phyloP scores from a whole-genome alignment of 2,888 invertebrate genomes.

The Tuta absoluta region DNA sequence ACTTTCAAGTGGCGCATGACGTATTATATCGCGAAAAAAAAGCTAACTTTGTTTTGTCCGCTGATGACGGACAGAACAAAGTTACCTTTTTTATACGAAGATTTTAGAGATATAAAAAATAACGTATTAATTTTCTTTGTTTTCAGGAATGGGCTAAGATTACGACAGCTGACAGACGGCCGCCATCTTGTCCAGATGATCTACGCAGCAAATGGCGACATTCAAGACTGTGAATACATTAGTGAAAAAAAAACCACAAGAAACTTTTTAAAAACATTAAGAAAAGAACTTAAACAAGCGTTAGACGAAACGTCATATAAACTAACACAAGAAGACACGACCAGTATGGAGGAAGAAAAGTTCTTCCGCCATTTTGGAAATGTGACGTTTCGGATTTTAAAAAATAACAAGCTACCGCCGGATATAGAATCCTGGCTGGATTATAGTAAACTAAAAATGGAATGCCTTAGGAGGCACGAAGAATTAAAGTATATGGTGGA shows the following conservation, averaged over 20 bases:
- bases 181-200: conserved; percentile 85
- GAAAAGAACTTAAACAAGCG: conserved; percentile 78
- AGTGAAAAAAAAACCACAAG: conserved; percentile 77
- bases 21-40: too few relatives aligned
- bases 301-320: conserved; percentile 65
- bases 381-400: conserved; percentile 79
- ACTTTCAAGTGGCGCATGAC: too few relatives aligned
- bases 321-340: conserved; percentile 51
- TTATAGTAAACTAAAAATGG: conserved; percentile 79
- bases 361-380: conserved; percentile 74
- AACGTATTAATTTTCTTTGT: conserved; percentile 28
- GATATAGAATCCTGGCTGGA: conserved; percentile 81
- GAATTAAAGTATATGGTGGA: conserved; percentile 67
- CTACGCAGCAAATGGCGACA: conserved; percentile 80
- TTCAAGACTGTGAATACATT: conserved; percentile 86
- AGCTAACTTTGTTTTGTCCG: too few relatives aligned
- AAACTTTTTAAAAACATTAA: conserved; percentile 82
- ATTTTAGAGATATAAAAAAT: background rate
- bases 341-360: conserved; percentile 52
- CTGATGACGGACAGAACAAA: too few relatives aligned
- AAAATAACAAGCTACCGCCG: conserved; percentile 69
- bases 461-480: conserved; percentile 75
- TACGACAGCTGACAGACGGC: conserved; percentile 86
- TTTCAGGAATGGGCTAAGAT: conserved; percentile 79
- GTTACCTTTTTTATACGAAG: background rate